phyloP scores from a whole-genome alignment of 2,888 invertebrate species.

The Cephonodes hylas region DNA sequence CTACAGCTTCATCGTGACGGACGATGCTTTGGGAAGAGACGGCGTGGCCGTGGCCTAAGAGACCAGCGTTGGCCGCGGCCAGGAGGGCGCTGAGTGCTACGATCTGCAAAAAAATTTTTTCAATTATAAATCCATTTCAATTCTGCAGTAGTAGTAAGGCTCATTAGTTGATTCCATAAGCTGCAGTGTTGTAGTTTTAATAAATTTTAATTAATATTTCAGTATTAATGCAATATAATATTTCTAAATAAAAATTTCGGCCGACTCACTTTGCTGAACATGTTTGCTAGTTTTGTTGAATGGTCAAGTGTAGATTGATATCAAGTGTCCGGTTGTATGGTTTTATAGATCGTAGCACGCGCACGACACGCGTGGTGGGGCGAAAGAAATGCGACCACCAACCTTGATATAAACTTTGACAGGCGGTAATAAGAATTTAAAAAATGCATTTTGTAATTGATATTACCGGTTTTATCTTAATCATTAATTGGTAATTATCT shows the following conservation, averaged over 20 bases:
- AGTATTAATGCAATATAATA: too few species aligned
- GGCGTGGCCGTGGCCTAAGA: constrained; percentile 50
- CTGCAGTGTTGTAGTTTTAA: too few species aligned
- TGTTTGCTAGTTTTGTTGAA: constrained; percentile 53
- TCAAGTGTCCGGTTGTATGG: constrained; percentile 36
- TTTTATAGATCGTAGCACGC: constrained; percentile 17
- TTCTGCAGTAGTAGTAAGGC: too few species aligned
- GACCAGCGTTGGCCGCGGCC: constrained; percentile 69
- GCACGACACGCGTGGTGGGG: constrained; percentile 17
- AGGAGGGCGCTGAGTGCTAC: constrained; percentile 65
- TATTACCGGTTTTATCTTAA: not conserved
- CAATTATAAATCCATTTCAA: too few species aligned
- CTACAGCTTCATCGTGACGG: constrained; percentile 49
- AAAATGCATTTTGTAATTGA: not conserved
- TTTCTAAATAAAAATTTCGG: too few species aligned
- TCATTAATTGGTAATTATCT: not conserved
- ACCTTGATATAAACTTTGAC: constrained; percentile 20
- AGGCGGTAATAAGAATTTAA: not conserved
- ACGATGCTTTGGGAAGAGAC: constrained; percentile 67
- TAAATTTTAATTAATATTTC: too few species aligned
- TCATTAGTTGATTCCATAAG: too few species aligned
- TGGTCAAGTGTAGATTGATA: constrained; percentile 52
- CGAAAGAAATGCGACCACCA: constrained; percentile 18
- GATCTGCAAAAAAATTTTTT: constrained; percentile 50
- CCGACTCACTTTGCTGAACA: constrained; percentile 73